A percentile compares a stretch with the other conserved stretches of the same genome.
Conservation (phyloP, 2,113 vertebrate genomes). For the Catharus minimus region DNA sequence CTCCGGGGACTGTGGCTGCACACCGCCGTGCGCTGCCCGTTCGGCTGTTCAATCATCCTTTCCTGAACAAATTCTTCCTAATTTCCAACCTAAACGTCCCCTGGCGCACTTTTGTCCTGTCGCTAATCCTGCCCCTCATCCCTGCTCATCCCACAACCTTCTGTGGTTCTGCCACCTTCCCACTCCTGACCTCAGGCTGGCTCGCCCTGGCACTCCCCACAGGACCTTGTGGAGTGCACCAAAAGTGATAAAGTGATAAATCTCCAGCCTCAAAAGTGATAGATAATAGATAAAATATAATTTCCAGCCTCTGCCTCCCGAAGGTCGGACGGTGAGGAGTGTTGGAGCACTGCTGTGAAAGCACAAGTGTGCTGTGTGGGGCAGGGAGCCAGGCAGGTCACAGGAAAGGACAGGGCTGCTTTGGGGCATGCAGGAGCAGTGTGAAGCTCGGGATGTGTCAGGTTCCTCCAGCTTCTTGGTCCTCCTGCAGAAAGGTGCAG, state of each 20-base stretch:
- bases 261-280: rapidly evolving
- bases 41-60: background rate
- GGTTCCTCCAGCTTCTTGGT: rapidly evolving
- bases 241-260: too few species aligned
- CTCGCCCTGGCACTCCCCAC: rapidly evolving
- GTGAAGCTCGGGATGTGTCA: rapidly evolving
- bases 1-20: background rate
- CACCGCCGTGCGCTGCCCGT: background rate
- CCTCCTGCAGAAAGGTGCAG: too few species aligned
- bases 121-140: background rate
- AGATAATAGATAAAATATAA: background rate
- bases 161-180: rapidly evolving
- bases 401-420: rapidly evolving
- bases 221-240: rapidly evolving
- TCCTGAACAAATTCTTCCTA: background rate
- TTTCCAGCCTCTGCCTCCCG: rapidly evolving
- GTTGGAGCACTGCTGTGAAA: rapidly evolving
- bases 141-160: rapidly evolving
- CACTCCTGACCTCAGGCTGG: rapidly evolving
- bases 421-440: rapidly evolving
- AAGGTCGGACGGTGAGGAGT: rapidly evolving
- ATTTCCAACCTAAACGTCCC: background rate
- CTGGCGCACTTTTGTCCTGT: rapidly evolving
- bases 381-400: rapidly evolving
- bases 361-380: rapidly evolving